Evolutionary conservation across 2,113 vertebrate species (phyloP).

Genomic region (Podarcis muralis): DNA sequence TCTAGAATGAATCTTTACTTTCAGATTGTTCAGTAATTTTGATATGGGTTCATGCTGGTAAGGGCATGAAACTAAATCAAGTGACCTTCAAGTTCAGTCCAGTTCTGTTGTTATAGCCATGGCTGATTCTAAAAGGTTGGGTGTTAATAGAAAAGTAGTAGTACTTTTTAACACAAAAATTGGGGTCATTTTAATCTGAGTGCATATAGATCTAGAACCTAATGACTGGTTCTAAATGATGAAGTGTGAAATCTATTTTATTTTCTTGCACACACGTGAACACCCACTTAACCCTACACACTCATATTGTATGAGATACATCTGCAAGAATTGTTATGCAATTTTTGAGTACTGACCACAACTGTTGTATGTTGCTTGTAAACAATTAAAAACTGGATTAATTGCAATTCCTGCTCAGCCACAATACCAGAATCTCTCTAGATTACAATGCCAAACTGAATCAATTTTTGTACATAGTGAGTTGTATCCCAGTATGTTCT

Average conservation of each 20-base stretch:
- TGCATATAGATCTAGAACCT: background rate
- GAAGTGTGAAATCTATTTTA: no score
- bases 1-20: background rate
- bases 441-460: background rate
- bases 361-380: background rate
- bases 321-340: background rate
- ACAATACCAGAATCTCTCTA: background rate
- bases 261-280: no score
- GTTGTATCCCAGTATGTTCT: no score
- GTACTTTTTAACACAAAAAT: background rate
- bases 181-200: no score
- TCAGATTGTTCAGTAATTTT: background rate
- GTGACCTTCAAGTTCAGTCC: background rate
- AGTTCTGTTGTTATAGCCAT: background rate
- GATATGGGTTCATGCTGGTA: background rate
- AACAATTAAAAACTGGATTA: background rate
- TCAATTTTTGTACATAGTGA: background rate
- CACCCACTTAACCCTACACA: background rate
- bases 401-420: background rate
- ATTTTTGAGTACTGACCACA: background rate
- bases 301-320: background rate
- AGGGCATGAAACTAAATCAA: background rate
- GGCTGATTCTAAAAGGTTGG: background rate
- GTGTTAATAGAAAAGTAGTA: background rate
- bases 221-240: background rate